These are phyloP conservation scores for Aricia agestis DNA, from an alignment of 1,140 invertebrate species.

Conservation along the genomic window DNA sequence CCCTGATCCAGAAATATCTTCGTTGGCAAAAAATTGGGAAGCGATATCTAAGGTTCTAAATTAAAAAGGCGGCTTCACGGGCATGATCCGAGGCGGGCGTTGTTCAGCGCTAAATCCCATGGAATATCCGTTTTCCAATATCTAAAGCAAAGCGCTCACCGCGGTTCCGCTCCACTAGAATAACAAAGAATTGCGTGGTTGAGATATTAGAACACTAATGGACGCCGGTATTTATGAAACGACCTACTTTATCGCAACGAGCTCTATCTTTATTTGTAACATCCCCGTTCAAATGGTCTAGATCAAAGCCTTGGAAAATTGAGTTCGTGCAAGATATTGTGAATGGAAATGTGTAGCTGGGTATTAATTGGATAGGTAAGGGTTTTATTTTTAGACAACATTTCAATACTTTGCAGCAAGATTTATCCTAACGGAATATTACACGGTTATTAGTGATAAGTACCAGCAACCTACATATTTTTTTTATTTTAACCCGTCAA, in stretches of 20 bases:
- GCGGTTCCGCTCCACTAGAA: slow-evolving; percentile 54
- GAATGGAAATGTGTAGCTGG: not conserved
- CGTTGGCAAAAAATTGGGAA: slow-evolving; percentile 16
- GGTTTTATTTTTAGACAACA: not conserved
- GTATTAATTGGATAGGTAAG: not conserved
- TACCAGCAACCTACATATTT: too few relatives aligned
- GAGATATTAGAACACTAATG: slow-evolving; percentile 67
- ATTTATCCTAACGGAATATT: not conserved
- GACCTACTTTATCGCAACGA: slow-evolving; percentile 38
- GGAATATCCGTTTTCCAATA: slow-evolving; percentile 69
- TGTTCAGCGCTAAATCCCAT: slow-evolving; percentile 52
- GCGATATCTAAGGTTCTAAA: slow-evolving; percentile 26
- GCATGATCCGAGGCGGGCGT: slow-evolving; percentile 32
- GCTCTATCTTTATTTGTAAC: slow-evolving; percentile 36
- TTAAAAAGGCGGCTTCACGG: slow-evolving; percentile 25
- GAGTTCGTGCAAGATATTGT: slow-evolving; percentile 3
- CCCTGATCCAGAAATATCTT: slow-evolving; percentile 17
- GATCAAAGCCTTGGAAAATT: slow-evolving; percentile 13
- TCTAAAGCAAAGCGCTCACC: slow-evolving; percentile 58
- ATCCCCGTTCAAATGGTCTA: slow-evolving; percentile 21
- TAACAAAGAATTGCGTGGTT: slow-evolving; percentile 67
- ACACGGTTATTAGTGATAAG: too few relatives aligned
- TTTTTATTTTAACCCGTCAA: too few relatives aligned
- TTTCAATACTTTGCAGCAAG: not conserved
- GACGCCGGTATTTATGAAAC: slow-evolving; percentile 60